These are phyloP conservation scores for Garrulus glandarius DNA, from an alignment of 2,797 vertebrate genomes.

Conservation along the genomic window DNA sequence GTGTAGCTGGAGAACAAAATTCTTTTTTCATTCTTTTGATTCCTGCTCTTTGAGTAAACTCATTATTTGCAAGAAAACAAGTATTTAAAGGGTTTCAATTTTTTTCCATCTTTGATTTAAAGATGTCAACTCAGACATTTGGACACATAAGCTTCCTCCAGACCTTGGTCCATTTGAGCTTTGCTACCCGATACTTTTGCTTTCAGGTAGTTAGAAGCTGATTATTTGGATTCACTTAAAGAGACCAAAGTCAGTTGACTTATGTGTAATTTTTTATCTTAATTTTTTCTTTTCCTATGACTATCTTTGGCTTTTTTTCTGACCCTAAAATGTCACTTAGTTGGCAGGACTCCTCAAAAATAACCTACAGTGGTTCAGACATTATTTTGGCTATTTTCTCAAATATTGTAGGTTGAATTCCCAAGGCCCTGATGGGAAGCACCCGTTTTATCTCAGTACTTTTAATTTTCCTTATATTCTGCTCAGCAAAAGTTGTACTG, in stretches of 20 bases:
- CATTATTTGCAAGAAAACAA: neutral
- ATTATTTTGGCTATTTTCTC: neutral
- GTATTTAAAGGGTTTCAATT: neutral
- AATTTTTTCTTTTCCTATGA: neutral
- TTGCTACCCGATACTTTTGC: neutral
- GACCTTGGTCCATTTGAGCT: neutral
- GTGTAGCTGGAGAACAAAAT: neutral
- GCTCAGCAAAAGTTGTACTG: neutral
- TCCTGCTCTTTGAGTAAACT: neutral
- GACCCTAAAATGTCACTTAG: neutral
- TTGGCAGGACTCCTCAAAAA: neutral
- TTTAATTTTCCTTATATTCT: neutral
- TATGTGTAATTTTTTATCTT: neutral
- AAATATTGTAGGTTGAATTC: neutral
- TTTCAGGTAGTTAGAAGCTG: neutral
- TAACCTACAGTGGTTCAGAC: neutral
- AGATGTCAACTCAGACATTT: neutral
- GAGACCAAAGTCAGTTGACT: neutral
- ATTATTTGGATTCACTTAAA: neutral
- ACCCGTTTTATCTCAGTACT: neutral
- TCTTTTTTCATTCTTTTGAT: neutral
- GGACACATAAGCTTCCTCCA: neutral
- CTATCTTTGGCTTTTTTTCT: neutral
- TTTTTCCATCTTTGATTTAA: neutral
- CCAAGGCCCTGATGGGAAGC: neutral